A percentile compares a stretch with the other conserved stretches of the same genome.
These are phyloP conservation scores for Delia radicum DNA, from an alignment of 1,140 invertebrate genomes.

Conservation along the genomic window DNA sequence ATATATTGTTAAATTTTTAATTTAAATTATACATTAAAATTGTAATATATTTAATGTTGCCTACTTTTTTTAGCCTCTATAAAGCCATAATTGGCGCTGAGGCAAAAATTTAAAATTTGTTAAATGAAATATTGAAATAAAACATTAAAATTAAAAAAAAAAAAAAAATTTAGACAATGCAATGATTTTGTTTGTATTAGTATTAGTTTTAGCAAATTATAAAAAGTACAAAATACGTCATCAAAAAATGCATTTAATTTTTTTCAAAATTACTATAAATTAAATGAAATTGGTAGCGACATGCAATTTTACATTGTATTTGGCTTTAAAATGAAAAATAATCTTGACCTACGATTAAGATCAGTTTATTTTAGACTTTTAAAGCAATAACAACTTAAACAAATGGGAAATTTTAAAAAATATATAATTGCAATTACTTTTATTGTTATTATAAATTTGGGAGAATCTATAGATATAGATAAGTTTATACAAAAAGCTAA, in stretches of 20 bases:
- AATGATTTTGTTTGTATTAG: too few relatives aligned
- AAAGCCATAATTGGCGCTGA: too few relatives aligned
- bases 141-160: too few relatives aligned
- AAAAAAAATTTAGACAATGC: too few relatives aligned
- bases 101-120: too few relatives aligned
- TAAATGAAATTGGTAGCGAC: background rate
- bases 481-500: conserved; percentile 27
- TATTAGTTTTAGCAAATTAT: too few relatives aligned
- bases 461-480: background rate
- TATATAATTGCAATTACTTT: background rate
- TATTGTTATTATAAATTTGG: background rate
- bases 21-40: too few relatives aligned
- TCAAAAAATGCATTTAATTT: background rate
- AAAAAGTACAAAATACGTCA: background rate
- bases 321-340: background rate
- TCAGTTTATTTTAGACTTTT: background rate
- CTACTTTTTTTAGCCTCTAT: too few relatives aligned
- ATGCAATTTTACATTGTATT: background rate
- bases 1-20: too few relatives aligned
- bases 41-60: too few relatives aligned
- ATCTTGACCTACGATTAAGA: background rate
- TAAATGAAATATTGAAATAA: too few relatives aligned
- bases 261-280: background rate
- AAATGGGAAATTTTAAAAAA: background rate
- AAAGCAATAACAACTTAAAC: background rate